Evolutionary conservation across 2,113 vertebrate genomes (phyloP).

Genomic region (Crypturellus undulatus): DNA sequence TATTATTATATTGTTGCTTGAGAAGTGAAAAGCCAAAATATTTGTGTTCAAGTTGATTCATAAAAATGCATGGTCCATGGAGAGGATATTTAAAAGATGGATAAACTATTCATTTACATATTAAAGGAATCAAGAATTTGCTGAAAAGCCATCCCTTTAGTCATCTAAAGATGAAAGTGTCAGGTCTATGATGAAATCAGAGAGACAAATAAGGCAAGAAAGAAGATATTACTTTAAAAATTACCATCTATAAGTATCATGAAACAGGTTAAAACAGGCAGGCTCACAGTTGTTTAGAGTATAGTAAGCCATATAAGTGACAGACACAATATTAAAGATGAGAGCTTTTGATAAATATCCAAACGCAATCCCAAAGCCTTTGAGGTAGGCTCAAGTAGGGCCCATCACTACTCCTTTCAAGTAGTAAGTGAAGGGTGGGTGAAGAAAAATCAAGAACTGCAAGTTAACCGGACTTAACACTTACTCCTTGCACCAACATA

Average conservation of each 20-base stretch:
- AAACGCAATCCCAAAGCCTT: not conserved
- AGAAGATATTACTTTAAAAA: not conserved
- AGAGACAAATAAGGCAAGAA: not conserved
- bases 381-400: not conserved
- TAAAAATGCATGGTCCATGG: not conserved
- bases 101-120: not conserved
- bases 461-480: not conserved
- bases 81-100: not conserved
- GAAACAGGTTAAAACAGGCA: not conserved
- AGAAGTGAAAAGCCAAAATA: not conserved
- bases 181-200: not conserved
- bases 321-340: not conserved
- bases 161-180: not conserved
- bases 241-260: not conserved
- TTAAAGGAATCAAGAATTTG: not conserved
- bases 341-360: not conserved
- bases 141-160: not conserved
- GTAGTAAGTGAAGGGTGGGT: not conserved
- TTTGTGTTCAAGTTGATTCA: not conserved
- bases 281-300: not conserved
- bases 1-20: not conserved
- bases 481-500: not conserved
- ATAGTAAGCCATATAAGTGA: not conserved
- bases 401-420: not conserved
- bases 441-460: not conserved